Evolutionary conservation across 1,140 invertebrate genomes (phyloP).

Genomic region (Camponotus floridanus): DNA sequence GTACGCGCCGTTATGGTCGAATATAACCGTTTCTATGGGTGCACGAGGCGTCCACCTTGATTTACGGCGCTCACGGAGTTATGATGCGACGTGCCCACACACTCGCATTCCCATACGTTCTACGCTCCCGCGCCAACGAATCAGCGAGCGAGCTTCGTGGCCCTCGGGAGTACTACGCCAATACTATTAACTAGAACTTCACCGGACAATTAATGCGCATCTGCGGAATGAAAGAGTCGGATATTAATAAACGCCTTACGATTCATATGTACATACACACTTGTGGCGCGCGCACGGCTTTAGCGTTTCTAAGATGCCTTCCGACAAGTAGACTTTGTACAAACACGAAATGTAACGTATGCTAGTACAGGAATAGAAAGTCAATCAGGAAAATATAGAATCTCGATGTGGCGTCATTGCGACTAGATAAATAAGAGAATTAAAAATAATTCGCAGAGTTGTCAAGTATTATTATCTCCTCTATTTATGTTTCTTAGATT

Average conservation of each 20-base stretch:
- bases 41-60: slow-evolving; percentile 83
- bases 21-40: slow-evolving; percentile 85
- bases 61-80: slow-evolving; percentile 84
- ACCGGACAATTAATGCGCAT: slow-evolving; percentile 52
- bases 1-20: slow-evolving; percentile 83
- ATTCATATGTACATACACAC: slow-evolving; percentile 67
- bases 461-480: not conserved
- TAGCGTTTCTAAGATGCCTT: slow-evolving; percentile 23
- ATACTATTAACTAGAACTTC: slow-evolving; percentile 52
- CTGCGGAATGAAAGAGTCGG: slow-evolving; percentile 45
- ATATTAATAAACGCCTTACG: slow-evolving; percentile 62
- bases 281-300: slow-evolving; percentile 38
- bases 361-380: slow-evolving; percentile 6
- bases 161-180: slow-evolving; percentile 11
- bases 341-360: slow-evolving; percentile 16
- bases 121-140: slow-evolving; percentile 54
- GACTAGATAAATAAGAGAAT: not conserved
- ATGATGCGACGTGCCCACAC: slow-evolving; percentile 81
- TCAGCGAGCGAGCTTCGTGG: not conserved
- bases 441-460: not conserved
- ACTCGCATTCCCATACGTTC: slow-evolving; percentile 73
- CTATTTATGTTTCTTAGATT: too few species aligned
- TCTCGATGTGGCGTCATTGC: too few species aligned
- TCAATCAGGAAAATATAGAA: slow-evolving; percentile 1
- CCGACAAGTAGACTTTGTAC: slow-evolving; percentile 28